phyloP scores from a whole-genome alignment of 2,113 vertebrate species.

The Hippocampus guttulatus region DNA sequence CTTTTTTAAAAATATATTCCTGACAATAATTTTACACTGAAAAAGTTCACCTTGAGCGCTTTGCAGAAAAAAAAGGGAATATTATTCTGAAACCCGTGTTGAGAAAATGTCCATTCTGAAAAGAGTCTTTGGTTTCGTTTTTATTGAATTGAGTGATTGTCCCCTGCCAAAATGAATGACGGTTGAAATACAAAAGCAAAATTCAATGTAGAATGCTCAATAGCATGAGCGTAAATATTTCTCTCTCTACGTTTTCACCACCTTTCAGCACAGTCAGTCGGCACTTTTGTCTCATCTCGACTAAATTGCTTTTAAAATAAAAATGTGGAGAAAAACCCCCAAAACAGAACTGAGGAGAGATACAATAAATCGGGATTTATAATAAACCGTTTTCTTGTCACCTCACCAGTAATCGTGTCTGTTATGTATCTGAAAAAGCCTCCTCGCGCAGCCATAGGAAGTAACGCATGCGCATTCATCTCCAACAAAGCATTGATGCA shows the following conservation, averaged over 20 bases:
- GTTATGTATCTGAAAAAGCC: no score
- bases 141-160: neutral
- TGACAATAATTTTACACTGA: neutral
- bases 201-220: neutral
- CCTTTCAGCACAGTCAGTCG: neutral
- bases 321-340: neutral
- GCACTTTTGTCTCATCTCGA: neutral
- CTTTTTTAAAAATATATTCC: no score
- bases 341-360: neutral
- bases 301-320: neutral
- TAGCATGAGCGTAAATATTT: neutral
- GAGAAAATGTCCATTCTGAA: neutral
- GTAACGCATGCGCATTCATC: slow-evolving; percentile 7
- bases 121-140: neutral
- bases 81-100: no score
- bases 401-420: no score
- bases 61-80: no score
- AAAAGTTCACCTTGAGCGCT: neutral
- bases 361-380: neutral
- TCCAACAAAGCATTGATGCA: slow-evolving; percentile 10
- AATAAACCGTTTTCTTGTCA: slow-evolving; percentile 1
- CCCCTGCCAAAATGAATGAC: neutral
- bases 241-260: neutral
- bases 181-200: neutral
- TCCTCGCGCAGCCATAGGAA: neutral